Evolutionary conservation across 1,140 invertebrate genomes (phyloP).

Genomic region (Aricia agestis): DNA sequence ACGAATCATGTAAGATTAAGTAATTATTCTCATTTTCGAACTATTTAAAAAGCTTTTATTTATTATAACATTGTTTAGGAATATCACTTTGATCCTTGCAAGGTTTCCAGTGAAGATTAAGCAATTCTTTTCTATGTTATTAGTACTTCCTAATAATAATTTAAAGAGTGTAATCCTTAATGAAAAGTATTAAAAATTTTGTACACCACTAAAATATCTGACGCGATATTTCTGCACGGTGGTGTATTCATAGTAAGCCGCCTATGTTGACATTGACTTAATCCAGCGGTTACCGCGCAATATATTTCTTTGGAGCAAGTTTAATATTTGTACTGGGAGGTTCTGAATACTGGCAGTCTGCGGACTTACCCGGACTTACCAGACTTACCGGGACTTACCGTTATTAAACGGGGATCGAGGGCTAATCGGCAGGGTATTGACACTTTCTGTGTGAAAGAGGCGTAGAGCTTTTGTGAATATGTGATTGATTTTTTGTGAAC

Average conservation of each 20-base stretch:
- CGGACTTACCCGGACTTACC: slow-evolving; percentile 30
- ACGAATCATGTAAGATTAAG: too few species aligned
- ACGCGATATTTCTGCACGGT: slow-evolving; percentile 17
- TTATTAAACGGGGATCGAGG: slow-evolving; percentile 53
- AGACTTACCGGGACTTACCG: slow-evolving; percentile 30
- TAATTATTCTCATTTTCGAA: too few species aligned
- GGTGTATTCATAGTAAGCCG: slow-evolving; percentile 36
- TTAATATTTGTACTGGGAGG: slow-evolving; percentile 56
- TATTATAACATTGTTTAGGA: too few species aligned
- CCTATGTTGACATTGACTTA: slow-evolving; percentile 55
- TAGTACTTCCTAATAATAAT: too few species aligned
- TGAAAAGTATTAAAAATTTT: too few species aligned
- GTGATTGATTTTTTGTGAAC: slow-evolving; percentile 15
- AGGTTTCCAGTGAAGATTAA: too few species aligned
- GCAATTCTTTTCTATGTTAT: too few species aligned
- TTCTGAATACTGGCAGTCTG: slow-evolving; percentile 35
- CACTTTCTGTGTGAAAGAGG: slow-evolving; percentile 29
- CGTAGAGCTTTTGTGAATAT: slow-evolving; percentile 33
- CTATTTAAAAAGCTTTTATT: too few species aligned
- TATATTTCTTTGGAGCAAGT: slow-evolving; percentile 61
- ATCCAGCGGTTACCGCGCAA: slow-evolving; percentile 56
- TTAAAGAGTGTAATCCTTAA: too few species aligned
- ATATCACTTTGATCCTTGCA: too few species aligned
- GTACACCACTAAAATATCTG: too few species aligned
- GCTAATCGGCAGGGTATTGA: slow-evolving; percentile 28